Conservation (phyloP, 2,113 vertebrate species). For the Protobothrops flavoviridis region DNA sequence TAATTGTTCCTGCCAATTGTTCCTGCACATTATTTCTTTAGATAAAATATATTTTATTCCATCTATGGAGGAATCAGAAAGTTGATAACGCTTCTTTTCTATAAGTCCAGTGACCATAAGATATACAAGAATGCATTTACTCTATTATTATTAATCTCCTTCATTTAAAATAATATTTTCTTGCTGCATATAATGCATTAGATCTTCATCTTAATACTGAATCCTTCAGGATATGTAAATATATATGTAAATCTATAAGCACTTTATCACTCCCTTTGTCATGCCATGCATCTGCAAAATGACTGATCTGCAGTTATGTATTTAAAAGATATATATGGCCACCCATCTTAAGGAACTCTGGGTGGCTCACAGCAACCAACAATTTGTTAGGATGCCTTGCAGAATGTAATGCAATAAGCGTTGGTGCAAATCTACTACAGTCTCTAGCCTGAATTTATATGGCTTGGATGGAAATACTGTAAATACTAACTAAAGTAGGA, state of each 20-base stretch:
- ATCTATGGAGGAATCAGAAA: background rate
- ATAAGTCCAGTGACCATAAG: background rate
- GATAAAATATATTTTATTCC: too few relatives aligned
- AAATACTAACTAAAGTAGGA: background rate
- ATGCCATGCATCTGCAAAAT: background rate
- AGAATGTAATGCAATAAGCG: background rate
- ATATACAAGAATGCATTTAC: background rate
- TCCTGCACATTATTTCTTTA: background rate
- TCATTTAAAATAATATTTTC: background rate
- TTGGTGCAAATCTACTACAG: background rate
- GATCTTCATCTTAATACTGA: background rate
- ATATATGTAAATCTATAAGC: background rate
- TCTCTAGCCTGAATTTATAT: background rate
- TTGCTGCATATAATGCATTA: too few relatives aligned
- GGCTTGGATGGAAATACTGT: background rate
- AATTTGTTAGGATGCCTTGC: fast-evolving
- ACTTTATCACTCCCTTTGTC: background rate
- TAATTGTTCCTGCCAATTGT: too few relatives aligned
- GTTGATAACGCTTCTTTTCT: background rate
- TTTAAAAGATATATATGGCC: background rate
- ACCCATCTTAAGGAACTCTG: background rate
- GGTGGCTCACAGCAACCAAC: background rate
- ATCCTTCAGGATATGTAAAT: background rate
- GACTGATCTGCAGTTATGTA: background rate
- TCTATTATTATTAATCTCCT: background rate